These are phyloP conservation scores for Periophthalmus modestus DNA, from an alignment of 2,113 vertebrate species.

Conservation along the genomic window DNA sequence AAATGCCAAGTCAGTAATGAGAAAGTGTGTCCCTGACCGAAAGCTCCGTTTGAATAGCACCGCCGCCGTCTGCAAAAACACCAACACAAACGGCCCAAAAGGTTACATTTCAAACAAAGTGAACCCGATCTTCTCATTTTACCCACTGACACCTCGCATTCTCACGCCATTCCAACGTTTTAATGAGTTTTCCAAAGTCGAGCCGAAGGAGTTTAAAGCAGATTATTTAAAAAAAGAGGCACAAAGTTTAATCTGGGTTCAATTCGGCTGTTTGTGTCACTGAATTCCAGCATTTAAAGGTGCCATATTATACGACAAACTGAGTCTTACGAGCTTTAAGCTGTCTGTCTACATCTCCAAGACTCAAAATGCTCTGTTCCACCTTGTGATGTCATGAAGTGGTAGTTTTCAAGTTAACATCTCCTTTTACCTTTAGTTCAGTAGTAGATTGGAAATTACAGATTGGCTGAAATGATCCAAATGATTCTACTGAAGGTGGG, in stretches of 20 bases:
- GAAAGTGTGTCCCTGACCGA: constrained; percentile 60
- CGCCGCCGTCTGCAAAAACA: constrained; percentile 37
- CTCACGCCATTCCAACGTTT: constrained; percentile 25
- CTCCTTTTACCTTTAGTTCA: too few relatives aligned
- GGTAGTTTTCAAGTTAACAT: too few relatives aligned
- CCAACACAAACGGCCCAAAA: constrained; percentile 45
- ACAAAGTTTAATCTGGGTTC: not conserved
- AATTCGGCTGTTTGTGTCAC: not conserved
- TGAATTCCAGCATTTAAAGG: not conserved
- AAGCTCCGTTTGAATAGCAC: constrained; percentile 62
- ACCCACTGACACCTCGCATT: constrained; percentile 24
- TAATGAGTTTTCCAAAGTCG: constrained; percentile 17
- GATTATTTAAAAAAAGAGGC: not conserved
- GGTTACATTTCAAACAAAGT: constrained; percentile 49
- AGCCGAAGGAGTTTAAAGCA: not conserved
- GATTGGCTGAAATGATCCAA: too few relatives aligned
- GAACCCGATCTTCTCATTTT: constrained; percentile 50
- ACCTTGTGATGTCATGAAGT: too few relatives aligned
- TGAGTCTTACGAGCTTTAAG: too few relatives aligned
- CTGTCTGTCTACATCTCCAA: too few relatives aligned
- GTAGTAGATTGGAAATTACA: too few relatives aligned
- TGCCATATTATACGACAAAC: too few relatives aligned
- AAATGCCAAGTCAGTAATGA: constrained; percentile 73
- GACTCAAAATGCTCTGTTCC: too few relatives aligned
- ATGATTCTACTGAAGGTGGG: too few relatives aligned